These are phyloP conservation scores for Notarius lentiginosus DNA, from an alignment of 2,113 vertebrate species.

Conservation along the genomic window DNA sequence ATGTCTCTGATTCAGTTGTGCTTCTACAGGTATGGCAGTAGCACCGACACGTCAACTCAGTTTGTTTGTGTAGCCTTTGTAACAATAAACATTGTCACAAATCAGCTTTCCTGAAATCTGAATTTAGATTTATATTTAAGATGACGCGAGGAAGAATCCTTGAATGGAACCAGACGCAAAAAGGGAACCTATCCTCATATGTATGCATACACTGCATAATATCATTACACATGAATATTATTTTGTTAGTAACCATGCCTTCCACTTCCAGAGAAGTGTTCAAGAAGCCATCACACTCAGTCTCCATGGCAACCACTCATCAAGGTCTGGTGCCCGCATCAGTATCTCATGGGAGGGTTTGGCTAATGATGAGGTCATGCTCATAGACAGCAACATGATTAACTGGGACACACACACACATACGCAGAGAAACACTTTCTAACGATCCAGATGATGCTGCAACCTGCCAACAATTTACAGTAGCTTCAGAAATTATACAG, in stretches of 20 bases:
- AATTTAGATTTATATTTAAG: not conserved
- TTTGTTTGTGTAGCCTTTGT: not conserved
- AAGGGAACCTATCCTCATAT: not conserved
- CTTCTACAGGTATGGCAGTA: not conserved
- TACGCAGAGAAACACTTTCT: not conserved
- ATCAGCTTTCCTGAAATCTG: not conserved
- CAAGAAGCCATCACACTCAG: slow-evolving; percentile 32
- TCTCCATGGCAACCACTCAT: slow-evolving; percentile 57
- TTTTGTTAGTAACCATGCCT: not conserved
- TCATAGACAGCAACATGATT: not conserved
- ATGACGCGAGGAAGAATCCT: not conserved
- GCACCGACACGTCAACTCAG: not conserved
- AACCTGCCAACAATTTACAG: not conserved
- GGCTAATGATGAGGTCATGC: slow-evolving; percentile 19
- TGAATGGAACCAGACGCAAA: not conserved
- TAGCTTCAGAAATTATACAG: not conserved
- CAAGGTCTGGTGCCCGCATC: slow-evolving; percentile 33
- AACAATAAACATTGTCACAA: not conserved
- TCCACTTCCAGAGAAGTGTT: not conserved
- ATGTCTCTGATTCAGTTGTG: not conserved
- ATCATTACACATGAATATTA: not conserved
- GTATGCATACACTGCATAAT: not conserved
- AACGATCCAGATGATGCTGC: not conserved
- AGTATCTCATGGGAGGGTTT: slow-evolving; percentile 16
- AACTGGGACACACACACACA: not conserved